Percentiles rank a stretch among this genome's conserved stretches.
Conservation (phyloP, 2,797 vertebrate species). For the Acanthornis magna region DNA sequence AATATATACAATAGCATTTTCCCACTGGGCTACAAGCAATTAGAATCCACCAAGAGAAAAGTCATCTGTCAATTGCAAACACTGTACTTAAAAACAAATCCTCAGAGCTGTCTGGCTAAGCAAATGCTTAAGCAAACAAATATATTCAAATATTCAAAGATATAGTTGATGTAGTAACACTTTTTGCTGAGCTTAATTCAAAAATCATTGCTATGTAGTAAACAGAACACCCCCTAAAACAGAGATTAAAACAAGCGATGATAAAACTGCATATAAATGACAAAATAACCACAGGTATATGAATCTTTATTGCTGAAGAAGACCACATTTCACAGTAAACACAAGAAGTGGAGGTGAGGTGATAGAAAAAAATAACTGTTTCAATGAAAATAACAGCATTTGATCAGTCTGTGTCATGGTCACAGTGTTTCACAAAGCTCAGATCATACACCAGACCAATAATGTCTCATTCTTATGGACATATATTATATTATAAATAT, state of each 20-base stretch:
- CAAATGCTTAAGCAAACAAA: conserved; percentile 58
- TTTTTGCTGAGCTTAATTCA: conserved; percentile 61
- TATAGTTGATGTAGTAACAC: conserved; percentile 44
- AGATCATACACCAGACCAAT: not conserved
- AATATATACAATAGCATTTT: not conserved
- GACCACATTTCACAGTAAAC: conserved; percentile 28
- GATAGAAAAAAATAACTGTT: not conserved
- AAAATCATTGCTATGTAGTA: conserved; percentile 49
- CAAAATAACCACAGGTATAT: conserved; percentile 58
- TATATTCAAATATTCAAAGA: conserved; percentile 71
- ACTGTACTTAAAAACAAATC: conserved; percentile 36
- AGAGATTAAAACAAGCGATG: conserved; percentile 37
- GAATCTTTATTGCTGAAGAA: conserved; percentile 29
- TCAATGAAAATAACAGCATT: not conserved
- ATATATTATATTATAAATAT: not conserved
- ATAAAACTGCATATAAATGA: conserved; percentile 69
- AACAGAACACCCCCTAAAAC: conserved; percentile 51
- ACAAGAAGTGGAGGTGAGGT: not conserved
- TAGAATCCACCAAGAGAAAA: conserved; percentile 46
- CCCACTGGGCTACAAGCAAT: conserved; percentile 25
- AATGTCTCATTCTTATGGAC: not conserved
- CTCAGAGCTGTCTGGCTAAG: conserved; percentile 47
- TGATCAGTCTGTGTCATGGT: not conserved
- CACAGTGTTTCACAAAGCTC: not conserved
- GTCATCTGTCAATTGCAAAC: conserved; percentile 29